phyloP scores from a whole-genome alignment of 2,888 invertebrate species.

The Chrysomela aeneicollis region DNA sequence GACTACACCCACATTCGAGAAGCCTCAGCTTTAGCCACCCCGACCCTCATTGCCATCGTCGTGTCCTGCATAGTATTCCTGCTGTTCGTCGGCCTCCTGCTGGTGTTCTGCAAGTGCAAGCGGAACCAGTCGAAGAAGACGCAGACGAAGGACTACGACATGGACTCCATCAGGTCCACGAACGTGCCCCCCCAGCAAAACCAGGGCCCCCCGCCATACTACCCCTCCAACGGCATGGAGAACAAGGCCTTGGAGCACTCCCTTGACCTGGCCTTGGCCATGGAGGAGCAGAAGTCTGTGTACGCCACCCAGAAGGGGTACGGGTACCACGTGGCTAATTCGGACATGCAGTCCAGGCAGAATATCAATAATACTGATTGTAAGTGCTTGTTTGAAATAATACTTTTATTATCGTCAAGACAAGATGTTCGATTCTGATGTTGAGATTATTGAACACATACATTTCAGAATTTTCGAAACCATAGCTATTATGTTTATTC shows the following conservation, averaged over 20 bases:
- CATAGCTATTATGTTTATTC: no score
- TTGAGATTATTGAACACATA: no score
- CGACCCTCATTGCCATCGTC: conserved; percentile 79
- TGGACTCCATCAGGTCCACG: conserved; percentile 86
- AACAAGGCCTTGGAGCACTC: conserved; percentile 92
- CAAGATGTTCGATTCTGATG: no score
- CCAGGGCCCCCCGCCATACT: conserved; percentile 88
- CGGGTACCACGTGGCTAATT: conserved; percentile 80
- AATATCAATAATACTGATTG: conserved; percentile 83
- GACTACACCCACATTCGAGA: conserved; percentile 84
- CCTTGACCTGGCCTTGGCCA: conserved; percentile 81
- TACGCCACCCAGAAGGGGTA: conserved; percentile 87
- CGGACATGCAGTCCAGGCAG: conserved; percentile 71
- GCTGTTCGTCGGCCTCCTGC: conserved; percentile 75
- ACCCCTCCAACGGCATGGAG: conserved; percentile 87
- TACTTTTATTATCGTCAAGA: no score
- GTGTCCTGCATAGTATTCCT: conserved; percentile 84
- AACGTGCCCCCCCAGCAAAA: conserved; percentile 82
- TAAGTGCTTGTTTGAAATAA: conserved; percentile 63
- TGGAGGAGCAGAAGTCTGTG: conserved; percentile 88
- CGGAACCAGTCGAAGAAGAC: conserved; percentile 84
- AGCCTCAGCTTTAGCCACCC: conserved; percentile 78
- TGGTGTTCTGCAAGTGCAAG: conserved; percentile 87
- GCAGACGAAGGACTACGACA: conserved; percentile 88
- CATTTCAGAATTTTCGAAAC: no score